Conservation (phyloP, 2,113 vertebrate species). For the Lipophrys pholis region DNA sequence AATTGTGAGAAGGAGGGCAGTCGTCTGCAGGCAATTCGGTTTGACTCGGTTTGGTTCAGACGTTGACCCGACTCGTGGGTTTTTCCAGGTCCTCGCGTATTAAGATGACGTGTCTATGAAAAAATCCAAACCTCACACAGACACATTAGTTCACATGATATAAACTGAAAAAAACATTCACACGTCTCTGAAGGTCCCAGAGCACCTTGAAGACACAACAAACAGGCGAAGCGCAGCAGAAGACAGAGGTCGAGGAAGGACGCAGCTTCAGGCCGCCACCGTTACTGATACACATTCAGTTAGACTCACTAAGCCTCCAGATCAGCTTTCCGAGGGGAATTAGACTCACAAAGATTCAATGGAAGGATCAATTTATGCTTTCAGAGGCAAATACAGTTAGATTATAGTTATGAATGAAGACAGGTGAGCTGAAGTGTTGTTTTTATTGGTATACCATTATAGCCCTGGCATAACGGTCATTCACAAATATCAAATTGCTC, state of each 20-base stretch:
- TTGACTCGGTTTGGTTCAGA: constrained; percentile 29
- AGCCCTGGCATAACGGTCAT: constrained; percentile 20
- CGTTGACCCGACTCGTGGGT: constrained; percentile 59
- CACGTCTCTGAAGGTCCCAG: constrained; percentile 48
- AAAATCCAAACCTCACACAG: constrained; percentile 11
- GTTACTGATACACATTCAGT: constrained; percentile 48
- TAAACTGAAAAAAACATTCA: constrained; percentile 37
- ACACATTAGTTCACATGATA: constrained; percentile 30
- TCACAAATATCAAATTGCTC: constrained; percentile 14
- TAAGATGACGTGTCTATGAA: constrained; percentile 34
- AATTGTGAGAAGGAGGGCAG: constrained; percentile 65
- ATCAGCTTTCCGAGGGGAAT: constrained; percentile 54
- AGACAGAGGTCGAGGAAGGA: constrained; percentile 62
- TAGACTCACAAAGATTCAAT: constrained; percentile 46
- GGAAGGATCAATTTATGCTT: constrained; percentile 48
- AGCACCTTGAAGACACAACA: constrained; percentile 68
- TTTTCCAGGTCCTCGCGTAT: constrained; percentile 28
- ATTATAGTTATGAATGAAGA: constrained; percentile 44
- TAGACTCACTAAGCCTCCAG: constrained; percentile 27
- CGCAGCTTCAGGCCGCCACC: constrained; percentile 32
- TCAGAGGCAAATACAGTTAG: constrained; percentile 22
- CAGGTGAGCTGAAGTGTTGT: constrained; percentile 29
- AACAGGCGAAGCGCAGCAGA: constrained; percentile 35
- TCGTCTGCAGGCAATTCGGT: constrained; percentile 65
- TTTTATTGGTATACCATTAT: constrained; percentile 3